Evolutionary conservation across 53 echinoderm and acorn worm genomes (phyloP).

Genomic region (Luidia sarsii): DNA sequence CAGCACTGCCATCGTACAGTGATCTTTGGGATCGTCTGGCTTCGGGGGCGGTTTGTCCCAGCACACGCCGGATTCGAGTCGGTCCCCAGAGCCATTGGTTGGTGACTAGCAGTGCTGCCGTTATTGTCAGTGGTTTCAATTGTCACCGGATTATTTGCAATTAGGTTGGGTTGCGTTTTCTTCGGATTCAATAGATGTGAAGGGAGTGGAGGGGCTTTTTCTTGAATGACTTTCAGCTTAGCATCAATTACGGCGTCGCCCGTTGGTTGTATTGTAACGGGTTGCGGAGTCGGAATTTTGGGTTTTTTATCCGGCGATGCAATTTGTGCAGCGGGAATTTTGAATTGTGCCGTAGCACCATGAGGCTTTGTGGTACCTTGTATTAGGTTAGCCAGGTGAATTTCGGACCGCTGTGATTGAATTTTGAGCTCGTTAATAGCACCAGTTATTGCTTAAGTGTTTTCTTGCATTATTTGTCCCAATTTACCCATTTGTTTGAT

Average conservation of each 20-base stretch:
- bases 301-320: too few species aligned
- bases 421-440: conserved; percentile 19
- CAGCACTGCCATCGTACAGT: neutral
- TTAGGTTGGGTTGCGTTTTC: neutral
- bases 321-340: too few species aligned
- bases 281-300: too few species aligned
- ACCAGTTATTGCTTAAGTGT: neutral
- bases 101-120: neutral
- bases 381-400: neutral
- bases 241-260: conserved; percentile 9
- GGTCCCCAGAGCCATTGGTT: neutral
- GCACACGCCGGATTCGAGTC: too few species aligned
- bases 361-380: neutral
- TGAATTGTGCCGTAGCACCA: neutral
- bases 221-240: conserved; percentile 5
- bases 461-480: conserved; percentile 21
- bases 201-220: conserved; percentile 13
- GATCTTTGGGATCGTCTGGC: neutral
- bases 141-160: too few species aligned
- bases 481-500: conserved; percentile 5
- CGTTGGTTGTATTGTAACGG: neutral
- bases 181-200: neutral
- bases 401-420: conserved; percentile 1
- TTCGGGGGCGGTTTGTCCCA: neutral
- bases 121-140: too few species aligned